Base-by-base conservation (phyloP, 2,888 invertebrate species). In the Thecocarcelia acutangulata region DNA sequence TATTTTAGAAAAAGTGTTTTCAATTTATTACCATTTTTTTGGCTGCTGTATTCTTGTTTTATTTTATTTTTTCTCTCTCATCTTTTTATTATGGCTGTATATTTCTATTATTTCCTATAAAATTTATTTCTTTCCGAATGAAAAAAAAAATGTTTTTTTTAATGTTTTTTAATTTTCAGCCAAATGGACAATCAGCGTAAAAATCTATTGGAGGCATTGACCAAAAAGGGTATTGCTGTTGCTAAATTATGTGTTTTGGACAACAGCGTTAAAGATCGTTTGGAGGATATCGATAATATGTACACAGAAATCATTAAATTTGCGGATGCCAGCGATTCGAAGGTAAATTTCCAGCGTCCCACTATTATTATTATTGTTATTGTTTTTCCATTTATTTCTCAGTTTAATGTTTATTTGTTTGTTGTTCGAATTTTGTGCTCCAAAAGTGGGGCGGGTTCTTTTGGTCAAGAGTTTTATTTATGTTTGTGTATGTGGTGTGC, bases 141-240 rank as follows among this genome's bases (percentile, higher is more conserved):
- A 33, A 33, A 33, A 33, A 9, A 33, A 33, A 33, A 33, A 33
- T 24, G 12, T 44, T 33, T 42, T 42, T 12, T 46, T 64, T 69
- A 68, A 0, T 42, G 37, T 54, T 42, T 64, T 76, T 68, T 68
- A 37, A 19, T 58, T 84, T 84, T 0, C 89, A 95, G 96, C 81
- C 93, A 94, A 84, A 96, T 97, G 93, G 98, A 98, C 84, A 96
- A 96, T 87, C 95, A 96, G 88, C 97, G 95, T 87, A 93, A 92
- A 59, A 94, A 94, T 80, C 91, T 97, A 63, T 90, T 98, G 54
- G 98, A 98, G 85, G 96, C 96, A 21, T 91, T 96, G 63, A 93
- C 94, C 42, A 94, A 95, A 82, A 94, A 94, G 89, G 97, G 96
- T 63, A 92, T 94, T 77, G 94, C 95, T 63, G 89, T 95, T 82